These are phyloP conservation scores for Syngnathus scovelli DNA, from an alignment of 2,113 vertebrate genomes.

Conservation along the genomic window DNA sequence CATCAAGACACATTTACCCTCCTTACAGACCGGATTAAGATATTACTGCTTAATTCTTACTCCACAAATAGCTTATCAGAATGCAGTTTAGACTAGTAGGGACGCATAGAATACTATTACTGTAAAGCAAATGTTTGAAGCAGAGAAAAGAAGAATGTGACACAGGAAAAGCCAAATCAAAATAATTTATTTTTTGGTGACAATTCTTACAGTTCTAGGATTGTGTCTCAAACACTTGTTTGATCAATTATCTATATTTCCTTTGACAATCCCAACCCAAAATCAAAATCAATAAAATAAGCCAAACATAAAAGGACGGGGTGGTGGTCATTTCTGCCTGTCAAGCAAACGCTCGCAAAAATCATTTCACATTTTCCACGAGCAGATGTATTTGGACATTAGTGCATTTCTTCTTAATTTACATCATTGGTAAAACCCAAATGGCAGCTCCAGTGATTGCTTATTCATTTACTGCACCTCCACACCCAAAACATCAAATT, in stretches of 20 bases:
- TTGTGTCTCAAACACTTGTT: constrained; percentile 74
- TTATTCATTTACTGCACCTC: constrained; percentile 69
- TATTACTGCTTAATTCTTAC: no score
- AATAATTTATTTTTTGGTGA: constrained; percentile 80
- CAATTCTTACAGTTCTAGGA: constrained; percentile 75
- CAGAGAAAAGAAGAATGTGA: constrained; percentile 24
- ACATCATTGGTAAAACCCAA: constrained; percentile 62
- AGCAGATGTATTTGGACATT: constrained; percentile 68
- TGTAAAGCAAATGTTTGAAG: neutral
- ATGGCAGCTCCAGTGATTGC: constrained; percentile 68
- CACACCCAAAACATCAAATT: constrained; percentile 69
- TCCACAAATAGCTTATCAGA: no score
- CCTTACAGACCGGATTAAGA: no score
- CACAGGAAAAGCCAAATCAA: constrained; percentile 71
- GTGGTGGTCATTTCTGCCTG: constrained; percentile 52
- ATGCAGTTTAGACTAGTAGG: no score
- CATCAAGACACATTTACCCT: no score
- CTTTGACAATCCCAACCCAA: constrained; percentile 64
- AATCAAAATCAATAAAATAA: constrained; percentile 61
- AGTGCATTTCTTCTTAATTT: constrained; percentile 74
- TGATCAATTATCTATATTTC: constrained; percentile 66
- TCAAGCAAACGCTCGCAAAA: constrained; percentile 69
- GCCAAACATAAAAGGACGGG: constrained; percentile 49
- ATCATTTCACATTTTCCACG: constrained; percentile 73
- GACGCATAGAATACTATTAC: no score